Conservation (phyloP, 30 jellyfish, hydroid and myxozoan genomes). For the Catostylus mosaicus region DNA sequence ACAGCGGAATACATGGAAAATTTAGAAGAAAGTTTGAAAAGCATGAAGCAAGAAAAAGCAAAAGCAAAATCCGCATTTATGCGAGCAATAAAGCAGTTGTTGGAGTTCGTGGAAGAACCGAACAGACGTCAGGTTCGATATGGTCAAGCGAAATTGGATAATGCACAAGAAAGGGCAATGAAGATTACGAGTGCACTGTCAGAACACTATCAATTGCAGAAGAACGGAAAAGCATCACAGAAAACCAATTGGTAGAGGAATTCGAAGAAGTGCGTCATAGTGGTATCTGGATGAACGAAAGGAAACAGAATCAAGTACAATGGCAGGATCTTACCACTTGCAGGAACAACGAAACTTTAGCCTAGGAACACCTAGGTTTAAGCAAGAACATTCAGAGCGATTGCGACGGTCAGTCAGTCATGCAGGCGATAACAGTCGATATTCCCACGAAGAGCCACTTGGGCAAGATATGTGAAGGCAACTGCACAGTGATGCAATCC, state of each 20-base stretch:
- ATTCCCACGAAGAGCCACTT: not conserved
- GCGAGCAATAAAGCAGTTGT: constrained; percentile 15
- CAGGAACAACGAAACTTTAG: not conserved
- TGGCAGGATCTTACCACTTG: constrained; percentile 3
- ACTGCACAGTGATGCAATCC: not conserved
- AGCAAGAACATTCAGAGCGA: not conserved
- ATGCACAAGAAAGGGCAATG: constrained; percentile 15
- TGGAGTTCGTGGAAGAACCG: constrained; percentile 25
- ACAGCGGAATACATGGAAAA: not conserved
- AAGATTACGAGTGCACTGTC: constrained; percentile 21
- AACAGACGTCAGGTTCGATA: constrained; percentile 37
- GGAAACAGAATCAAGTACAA: constrained; percentile 3
- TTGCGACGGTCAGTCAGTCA: not conserved
- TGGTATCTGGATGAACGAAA: constrained; percentile 37
- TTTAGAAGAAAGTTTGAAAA: not conserved
- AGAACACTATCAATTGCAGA: constrained; percentile 22
- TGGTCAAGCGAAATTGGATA: constrained; percentile 25
- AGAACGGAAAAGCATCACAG: constrained; percentile 15
- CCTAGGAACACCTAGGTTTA: not conserved
- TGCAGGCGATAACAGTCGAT: not conserved
- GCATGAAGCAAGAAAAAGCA: not conserved
- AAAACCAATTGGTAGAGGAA: constrained; percentile 10
- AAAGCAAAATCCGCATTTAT: constrained; percentile 17
- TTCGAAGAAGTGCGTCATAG: constrained; percentile 8
- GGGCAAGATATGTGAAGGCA: not conserved